A percentile compares a stretch with the other conserved stretches of the same genome.
Evolutionary conservation across 2,113 vertebrate species (phyloP).

Genomic region (Zosterops japonicus): DNA sequence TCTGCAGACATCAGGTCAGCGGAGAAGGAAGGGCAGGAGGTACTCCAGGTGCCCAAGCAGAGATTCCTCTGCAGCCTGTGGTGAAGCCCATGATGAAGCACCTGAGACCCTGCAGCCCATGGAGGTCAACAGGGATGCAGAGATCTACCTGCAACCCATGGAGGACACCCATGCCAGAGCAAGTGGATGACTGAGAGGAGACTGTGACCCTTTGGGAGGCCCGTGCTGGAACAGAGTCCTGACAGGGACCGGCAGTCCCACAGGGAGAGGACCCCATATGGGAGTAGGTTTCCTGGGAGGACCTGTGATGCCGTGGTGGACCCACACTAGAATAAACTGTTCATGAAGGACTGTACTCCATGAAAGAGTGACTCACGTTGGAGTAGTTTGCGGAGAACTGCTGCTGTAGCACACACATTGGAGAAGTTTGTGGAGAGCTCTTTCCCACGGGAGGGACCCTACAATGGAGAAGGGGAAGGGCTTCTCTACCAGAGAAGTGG

Average conservation of each 20-base stretch:
- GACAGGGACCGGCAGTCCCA: not conserved
- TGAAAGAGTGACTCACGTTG: fast-evolving
- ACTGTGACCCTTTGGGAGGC: fast-evolving
- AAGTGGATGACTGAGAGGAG: not conserved
- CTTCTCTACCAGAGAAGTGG: not conserved
- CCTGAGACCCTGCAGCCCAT: not conserved
- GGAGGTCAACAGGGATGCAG: not conserved
- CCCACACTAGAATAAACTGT: not conserved
- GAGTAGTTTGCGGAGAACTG: not conserved
- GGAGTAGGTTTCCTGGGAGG: not conserved
- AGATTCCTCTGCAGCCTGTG: not conserved
- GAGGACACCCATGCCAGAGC: not conserved
- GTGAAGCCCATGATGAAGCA: not conserved
- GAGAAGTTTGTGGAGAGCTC: not conserved
- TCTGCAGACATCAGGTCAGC: not conserved
- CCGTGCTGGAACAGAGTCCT: not conserved
- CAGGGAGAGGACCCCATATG: not conserved
- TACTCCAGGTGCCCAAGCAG: not conserved
- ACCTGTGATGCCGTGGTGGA: not conserved
- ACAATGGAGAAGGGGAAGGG: not conserved
- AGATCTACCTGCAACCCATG: not conserved
- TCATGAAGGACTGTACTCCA: not conserved
- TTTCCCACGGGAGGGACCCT: not conserved
- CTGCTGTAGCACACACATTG: not conserved
- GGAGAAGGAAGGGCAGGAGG: not conserved